phyloP scores from a whole-genome alignment of 2,113 vertebrate genomes.

The Corvus hawaiiensis region DNA sequence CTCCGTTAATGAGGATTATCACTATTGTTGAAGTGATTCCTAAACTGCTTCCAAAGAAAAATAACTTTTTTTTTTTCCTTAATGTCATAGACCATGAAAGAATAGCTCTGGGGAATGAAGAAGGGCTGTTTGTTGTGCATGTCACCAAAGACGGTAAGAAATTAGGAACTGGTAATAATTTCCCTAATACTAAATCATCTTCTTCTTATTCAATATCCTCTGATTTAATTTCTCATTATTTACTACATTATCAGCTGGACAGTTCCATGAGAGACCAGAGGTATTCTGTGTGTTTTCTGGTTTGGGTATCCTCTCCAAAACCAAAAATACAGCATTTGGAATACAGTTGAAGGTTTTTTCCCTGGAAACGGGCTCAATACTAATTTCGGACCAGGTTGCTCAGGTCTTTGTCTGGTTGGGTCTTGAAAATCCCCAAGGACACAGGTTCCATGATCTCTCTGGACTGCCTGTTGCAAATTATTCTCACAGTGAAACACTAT shows the following conservation, averaged over 20 bases:
- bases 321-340: not conserved
- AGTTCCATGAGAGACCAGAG: not conserved
- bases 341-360: not conserved
- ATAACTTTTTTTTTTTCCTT: not conserved
- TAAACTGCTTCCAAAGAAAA: not conserved
- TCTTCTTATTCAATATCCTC: not conserved
- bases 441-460: not conserved
- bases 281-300: not conserved
- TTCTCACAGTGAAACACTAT: not conserved
- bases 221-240: not conserved
- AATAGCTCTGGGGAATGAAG: constrained; percentile 95
- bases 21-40: not conserved
- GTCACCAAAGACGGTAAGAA: constrained; percentile 97
- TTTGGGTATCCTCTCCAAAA: not conserved
- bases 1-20: not conserved
- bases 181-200: not conserved
- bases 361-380: not conserved
- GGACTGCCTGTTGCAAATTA: not conserved
- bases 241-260: not conserved
- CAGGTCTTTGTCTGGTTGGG: not conserved
- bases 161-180: not conserved
- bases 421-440: not conserved
- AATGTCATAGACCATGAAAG: constrained; percentile 89
- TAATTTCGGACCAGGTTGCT: not conserved
- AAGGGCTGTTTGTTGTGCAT: constrained; percentile 93